Conservation (phyloP, 1,140 invertebrate genomes). For the Phocides pigmalion region DNA sequence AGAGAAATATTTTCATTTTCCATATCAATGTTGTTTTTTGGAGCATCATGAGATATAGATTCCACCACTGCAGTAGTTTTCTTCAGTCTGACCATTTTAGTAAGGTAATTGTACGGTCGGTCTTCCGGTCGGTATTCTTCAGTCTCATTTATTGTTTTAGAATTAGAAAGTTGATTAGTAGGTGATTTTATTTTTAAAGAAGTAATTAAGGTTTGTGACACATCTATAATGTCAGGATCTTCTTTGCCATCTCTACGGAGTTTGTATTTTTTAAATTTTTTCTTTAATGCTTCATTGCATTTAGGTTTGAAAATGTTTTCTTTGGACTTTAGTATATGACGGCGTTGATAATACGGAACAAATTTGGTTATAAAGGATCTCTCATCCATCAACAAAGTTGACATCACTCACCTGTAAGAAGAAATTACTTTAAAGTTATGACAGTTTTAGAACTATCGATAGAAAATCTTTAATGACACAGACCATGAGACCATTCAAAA, state of each 20-base stretch:
- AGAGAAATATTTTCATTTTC: background rate
- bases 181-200: constrained; percentile 66
- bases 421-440: background rate
- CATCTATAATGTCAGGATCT: constrained; percentile 71
- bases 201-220: constrained; percentile 57
- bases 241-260: constrained; percentile 67
- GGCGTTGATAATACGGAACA: constrained; percentile 37
- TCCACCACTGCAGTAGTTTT: constrained; percentile 28
- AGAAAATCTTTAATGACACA: background rate
- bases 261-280: constrained; percentile 73
- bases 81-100: constrained; percentile 65
- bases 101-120: constrained; percentile 61
- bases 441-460: background rate
- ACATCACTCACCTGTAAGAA: constrained; percentile 51
- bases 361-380: constrained; percentile 27
- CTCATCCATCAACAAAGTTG: constrained; percentile 32
- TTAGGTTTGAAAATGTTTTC: constrained; percentile 59
- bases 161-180: constrained; percentile 34
- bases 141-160: constrained; percentile 27
- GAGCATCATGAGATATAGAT: constrained; percentile 10
- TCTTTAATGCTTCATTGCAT: constrained; percentile 59
- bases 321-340: constrained; percentile 53
- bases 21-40: background rate
- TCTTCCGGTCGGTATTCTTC: constrained; percentile 42
- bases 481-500: background rate